Conservation (phyloP, 2,888 invertebrate genomes). For the Hesperia comma region DNA sequence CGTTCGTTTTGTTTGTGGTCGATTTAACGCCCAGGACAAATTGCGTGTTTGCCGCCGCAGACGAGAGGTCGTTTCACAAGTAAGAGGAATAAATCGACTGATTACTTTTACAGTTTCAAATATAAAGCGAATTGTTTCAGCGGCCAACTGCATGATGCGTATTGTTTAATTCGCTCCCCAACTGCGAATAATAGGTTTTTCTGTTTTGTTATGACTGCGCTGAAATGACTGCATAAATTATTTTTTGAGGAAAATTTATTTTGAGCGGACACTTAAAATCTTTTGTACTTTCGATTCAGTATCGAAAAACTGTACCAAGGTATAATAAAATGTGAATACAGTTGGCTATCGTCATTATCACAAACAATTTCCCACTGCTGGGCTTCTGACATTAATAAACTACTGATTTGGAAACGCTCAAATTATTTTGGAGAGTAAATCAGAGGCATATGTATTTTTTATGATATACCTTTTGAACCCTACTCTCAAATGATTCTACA, state of each 20-base stretch:
- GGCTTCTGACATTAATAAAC: too few relatives aligned
- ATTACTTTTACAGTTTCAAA: constrained; percentile 68
- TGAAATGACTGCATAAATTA: constrained; percentile 46
- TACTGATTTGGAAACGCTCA: too few relatives aligned
- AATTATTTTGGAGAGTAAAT: too few relatives aligned
- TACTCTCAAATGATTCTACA: too few relatives aligned
- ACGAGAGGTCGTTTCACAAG: constrained; percentile 73
- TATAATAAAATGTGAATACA: constrained; percentile 7
- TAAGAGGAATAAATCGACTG: constrained; percentile 66
- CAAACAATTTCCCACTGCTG: too few relatives aligned
- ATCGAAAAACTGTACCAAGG: not conserved
- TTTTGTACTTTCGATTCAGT: constrained; percentile 27
- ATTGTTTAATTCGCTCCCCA: constrained; percentile 46
- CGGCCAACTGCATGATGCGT: constrained; percentile 42
- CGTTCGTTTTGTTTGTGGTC: constrained; percentile 82
- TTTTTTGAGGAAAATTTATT: constrained; percentile 44
- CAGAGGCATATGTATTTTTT: too few relatives aligned
- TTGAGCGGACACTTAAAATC: constrained; percentile 28
- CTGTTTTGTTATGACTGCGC: constrained; percentile 44
- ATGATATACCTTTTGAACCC: too few relatives aligned
- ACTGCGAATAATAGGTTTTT: constrained; percentile 47
- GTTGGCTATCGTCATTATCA: not conserved
- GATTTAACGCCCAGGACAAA: constrained; percentile 82
- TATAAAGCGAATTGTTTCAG: constrained; percentile 60
- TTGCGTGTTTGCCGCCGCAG: constrained; percentile 79